phyloP scores from a whole-genome alignment of 2,888 invertebrate genomes.

The Nemotelus nigrinus region DNA sequence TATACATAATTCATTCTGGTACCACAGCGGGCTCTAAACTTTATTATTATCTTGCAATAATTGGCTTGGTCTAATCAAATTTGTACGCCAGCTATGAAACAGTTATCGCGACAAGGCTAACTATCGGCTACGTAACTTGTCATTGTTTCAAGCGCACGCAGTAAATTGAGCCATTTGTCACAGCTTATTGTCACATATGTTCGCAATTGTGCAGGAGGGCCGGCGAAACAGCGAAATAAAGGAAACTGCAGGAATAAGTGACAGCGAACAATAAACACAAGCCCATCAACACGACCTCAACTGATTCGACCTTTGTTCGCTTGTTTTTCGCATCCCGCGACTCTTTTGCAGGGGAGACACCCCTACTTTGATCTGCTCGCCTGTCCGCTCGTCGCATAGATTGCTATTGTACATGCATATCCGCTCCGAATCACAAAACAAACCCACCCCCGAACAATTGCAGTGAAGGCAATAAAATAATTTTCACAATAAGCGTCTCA shows the following conservation, averaged over 20 bases:
- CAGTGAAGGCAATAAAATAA: conserved; percentile 61
- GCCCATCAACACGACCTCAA: conserved; percentile 59
- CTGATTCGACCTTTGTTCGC: conserved; percentile 38
- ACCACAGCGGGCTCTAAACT: too few relatives aligned
- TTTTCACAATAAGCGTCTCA: conserved; percentile 66
- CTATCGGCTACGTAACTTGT: conserved; percentile 28
- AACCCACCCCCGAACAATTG: conserved; percentile 42
- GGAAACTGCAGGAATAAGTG: conserved; percentile 35
- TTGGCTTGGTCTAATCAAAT: background rate
- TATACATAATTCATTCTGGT: too few relatives aligned
- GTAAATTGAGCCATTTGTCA: conserved; percentile 66
- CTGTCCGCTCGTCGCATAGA: conserved; percentile 3
- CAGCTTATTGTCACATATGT: conserved; percentile 66
- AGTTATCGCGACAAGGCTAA: conserved; percentile 36
- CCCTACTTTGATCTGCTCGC: conserved; percentile 1
- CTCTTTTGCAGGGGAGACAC: background rate
- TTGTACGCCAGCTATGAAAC: conserved; percentile 2
- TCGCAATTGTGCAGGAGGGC: conserved; percentile 51
- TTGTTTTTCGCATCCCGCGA: conserved; percentile 28
- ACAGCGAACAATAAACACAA: conserved; percentile 57
- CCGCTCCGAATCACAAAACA: conserved; percentile 9
- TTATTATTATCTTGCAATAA: too few relatives aligned
- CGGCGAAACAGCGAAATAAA: conserved; percentile 23
- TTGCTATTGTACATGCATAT: background rate
- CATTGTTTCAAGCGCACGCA: conserved; percentile 27